Percentiles rank a stretch among this genome's conserved stretches.
These are phyloP conservation scores for Planococcus citri DNA, from an alignment of 1,140 invertebrate species.

Conservation along the genomic window DNA sequence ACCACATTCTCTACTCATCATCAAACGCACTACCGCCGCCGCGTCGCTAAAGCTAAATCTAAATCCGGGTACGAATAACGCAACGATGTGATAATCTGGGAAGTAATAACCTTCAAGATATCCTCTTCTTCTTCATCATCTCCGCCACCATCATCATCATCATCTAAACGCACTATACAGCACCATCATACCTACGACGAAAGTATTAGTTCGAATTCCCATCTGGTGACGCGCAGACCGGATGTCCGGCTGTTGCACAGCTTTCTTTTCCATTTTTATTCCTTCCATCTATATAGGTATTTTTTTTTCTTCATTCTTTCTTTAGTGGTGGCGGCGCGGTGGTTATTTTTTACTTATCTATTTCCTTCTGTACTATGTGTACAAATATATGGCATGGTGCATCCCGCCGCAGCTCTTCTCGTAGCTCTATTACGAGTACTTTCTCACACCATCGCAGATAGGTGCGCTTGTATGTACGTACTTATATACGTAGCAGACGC, in stretches of 20 bases:
- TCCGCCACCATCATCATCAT: too few species aligned
- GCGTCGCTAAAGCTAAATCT: neutral
- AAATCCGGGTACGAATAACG: neutral
- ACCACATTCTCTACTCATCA: too few species aligned
- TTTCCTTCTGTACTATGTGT: too few species aligned
- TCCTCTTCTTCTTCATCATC: neutral
- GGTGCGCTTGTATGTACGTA: too few species aligned
- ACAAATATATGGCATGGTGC: too few species aligned
- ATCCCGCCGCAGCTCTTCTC: neutral
- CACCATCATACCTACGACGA: neutral
- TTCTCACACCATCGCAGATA: neutral
- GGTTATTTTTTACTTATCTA: neutral
- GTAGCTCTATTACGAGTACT: neutral
- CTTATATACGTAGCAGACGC: too few species aligned
- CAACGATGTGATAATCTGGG: neutral
- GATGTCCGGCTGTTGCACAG: neutral
- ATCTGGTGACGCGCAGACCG: neutral
- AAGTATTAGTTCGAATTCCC: neutral
- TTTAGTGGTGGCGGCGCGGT: neutral
- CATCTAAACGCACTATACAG: too few species aligned
- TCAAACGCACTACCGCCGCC: too few species aligned
- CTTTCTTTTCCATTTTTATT: slow-evolving; percentile 8
- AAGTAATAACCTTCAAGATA: slow-evolving; percentile 7
- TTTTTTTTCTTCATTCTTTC: neutral
- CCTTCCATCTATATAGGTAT: too few species aligned